These are phyloP conservation scores for Florisuga fusca DNA, from an alignment of 2,797 vertebrate species.

Conservation along the genomic window DNA sequence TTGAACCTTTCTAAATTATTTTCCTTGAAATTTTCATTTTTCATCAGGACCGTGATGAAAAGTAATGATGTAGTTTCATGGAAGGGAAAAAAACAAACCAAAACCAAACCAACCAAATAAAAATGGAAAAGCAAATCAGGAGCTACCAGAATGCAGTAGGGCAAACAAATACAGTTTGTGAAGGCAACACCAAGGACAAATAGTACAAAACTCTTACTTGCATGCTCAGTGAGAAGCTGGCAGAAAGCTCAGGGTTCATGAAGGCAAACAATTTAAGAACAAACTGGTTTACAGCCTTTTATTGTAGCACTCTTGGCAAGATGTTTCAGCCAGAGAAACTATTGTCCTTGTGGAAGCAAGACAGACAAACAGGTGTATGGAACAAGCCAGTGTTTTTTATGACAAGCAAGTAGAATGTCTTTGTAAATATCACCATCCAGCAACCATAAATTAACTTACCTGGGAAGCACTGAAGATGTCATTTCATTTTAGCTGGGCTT, in stretches of 20 bases:
- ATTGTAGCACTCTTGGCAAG: neutral
- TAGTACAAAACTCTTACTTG: constrained; percentile 1
- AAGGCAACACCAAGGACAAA: constrained; percentile 42
- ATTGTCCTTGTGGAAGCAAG: neutral
- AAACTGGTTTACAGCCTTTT: constrained; percentile 15
- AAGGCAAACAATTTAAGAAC: constrained; percentile 36
- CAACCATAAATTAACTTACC: neutral
- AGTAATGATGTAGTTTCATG: neutral
- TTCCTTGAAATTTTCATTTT: neutral
- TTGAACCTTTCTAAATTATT: neutral
- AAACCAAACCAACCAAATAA: no score
- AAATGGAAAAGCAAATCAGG: neutral
- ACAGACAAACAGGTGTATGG: neutral
- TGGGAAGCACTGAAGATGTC: neutral
- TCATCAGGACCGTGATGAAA: neutral
- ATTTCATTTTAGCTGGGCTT: neutral
- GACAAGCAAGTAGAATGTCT: neutral
- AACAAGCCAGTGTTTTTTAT: neutral
- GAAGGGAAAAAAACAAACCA: no score
- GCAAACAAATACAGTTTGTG: neutral
- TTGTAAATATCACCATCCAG: neutral
- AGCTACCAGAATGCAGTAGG: neutral
- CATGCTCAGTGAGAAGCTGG: constrained; percentile 24
- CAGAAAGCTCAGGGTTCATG: constrained; percentile 48
- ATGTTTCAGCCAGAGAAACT: constrained; percentile 40